Conservation (phyloP, 2,888 invertebrate genomes). For the Parnassius mnemosyne region DNA sequence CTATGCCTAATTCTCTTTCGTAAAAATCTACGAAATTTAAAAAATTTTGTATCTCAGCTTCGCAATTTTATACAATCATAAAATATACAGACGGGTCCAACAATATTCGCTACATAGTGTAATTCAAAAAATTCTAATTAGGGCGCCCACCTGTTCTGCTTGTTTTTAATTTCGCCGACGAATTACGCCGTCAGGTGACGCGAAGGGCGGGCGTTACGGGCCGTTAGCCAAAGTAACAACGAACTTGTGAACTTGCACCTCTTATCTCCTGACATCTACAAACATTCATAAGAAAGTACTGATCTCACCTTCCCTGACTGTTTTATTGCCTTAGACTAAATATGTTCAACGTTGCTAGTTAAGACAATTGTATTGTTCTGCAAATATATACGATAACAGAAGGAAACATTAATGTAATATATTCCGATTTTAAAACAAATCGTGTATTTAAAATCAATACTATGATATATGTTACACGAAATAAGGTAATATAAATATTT, state of each 20-base stretch:
- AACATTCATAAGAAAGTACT: slow-evolving; percentile 8
- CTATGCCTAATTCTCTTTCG: background rate
- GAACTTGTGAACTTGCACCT: slow-evolving; percentile 49
- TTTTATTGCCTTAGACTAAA: slow-evolving; percentile 9
- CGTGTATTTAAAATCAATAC: slow-evolving; percentile 49
- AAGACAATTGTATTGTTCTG: background rate
- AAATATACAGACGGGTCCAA: slow-evolving; percentile 44
- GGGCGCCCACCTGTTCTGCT: slow-evolving; percentile 65
- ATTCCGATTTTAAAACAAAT: slow-evolving; percentile 39
- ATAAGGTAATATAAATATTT: slow-evolving; percentile 62
- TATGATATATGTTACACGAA: slow-evolving; percentile 54
- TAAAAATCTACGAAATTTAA: slow-evolving; percentile 5
- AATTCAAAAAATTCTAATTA: slow-evolving; percentile 78
- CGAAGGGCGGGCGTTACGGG: slow-evolving; percentile 57
- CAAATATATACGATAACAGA: slow-evolving; percentile 22
- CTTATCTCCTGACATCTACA: slow-evolving; percentile 42
- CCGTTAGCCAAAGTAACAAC: slow-evolving; percentile 45
- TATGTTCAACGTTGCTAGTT: slow-evolving; percentile 3
- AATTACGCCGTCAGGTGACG: slow-evolving; percentile 69
- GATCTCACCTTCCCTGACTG: background rate
- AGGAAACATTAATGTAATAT: slow-evolving; percentile 36
- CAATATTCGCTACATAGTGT: slow-evolving; percentile 53
- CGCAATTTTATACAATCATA: slow-evolving; percentile 31
- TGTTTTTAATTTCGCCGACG: slow-evolving; percentile 71
- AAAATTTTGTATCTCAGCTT: slow-evolving; percentile 3